These are phyloP conservation scores for Latrodectus geometricus DNA, from an alignment of 1,140 invertebrate species.

Conservation along the genomic window DNA sequence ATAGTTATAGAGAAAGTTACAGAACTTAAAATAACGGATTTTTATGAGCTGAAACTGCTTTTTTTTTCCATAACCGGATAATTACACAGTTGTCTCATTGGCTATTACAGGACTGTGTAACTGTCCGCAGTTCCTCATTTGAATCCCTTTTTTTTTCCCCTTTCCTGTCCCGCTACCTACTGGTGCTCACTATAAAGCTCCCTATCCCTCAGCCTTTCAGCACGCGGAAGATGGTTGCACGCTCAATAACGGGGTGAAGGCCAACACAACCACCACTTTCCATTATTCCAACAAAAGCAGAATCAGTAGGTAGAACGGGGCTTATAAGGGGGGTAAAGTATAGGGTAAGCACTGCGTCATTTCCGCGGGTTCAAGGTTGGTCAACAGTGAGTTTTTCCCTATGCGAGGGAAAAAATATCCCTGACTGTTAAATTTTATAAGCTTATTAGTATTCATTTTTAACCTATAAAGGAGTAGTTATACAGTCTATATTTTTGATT, in stretches of 20 bases:
- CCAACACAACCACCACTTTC: conserved; percentile 53
- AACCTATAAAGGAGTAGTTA: too few species aligned
- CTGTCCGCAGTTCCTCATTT: background rate
- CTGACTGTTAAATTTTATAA: too few species aligned
- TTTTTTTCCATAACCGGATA: too few species aligned
- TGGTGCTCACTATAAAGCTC: background rate
- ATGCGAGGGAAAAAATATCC: background rate
- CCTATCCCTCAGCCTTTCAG: conserved; percentile 15
- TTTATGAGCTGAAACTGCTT: too few species aligned
- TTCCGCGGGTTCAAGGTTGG: conserved; percentile 54
- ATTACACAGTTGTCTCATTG: background rate
- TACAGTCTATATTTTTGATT: too few species aligned
- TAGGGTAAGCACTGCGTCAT: conserved; percentile 29
- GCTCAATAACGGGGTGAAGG: conserved; percentile 46
- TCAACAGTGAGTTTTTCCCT: conserved; percentile 26
- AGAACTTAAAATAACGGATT: too few species aligned
- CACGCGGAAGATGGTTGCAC: conserved; percentile 22
- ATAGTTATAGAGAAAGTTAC: too few species aligned
- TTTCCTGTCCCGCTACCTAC: background rate
- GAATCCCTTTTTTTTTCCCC: background rate
- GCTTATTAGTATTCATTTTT: too few species aligned
- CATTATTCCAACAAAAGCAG: conserved; percentile 25
- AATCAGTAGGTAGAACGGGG: conserved; percentile 11
- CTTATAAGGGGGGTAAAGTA: conserved; percentile 9
- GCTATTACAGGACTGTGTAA: background rate